A percentile compares a stretch with the other conserved stretches of the same genome.
Evolutionary conservation across 2,888 invertebrate species (phyloP).

Genomic region (Pheosia gnoma): DNA sequence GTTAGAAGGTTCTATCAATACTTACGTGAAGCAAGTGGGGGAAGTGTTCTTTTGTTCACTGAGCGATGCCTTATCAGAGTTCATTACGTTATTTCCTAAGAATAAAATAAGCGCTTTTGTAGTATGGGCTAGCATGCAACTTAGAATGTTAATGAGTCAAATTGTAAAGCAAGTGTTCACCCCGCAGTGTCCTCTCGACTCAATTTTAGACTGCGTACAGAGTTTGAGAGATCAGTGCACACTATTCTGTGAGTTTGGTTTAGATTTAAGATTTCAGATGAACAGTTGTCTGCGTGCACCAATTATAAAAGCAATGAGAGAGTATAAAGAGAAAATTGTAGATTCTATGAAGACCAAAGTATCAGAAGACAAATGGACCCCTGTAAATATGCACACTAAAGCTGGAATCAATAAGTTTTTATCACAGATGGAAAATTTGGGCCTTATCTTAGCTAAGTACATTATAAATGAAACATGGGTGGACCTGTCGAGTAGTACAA

Average conservation of each 20-base stretch:
- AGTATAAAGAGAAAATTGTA: conserved; percentile 91
- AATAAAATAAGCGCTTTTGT: conserved; percentile 87
- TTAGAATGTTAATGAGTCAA: conserved; percentile 91
- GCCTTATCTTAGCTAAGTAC: conserved; percentile 87
- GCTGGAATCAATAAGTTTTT: conserved; percentile 87
- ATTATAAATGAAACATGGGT: conserved; percentile 87
- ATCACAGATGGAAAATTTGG: conserved; percentile 88
- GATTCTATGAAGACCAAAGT: conserved; percentile 91
- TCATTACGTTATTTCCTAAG: conserved; percentile 90
- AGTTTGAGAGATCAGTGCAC: conserved; percentile 90
- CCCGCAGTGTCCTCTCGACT: conserved; percentile 93
- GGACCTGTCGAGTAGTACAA: conserved; percentile 90
- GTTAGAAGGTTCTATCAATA: conserved; percentile 90
- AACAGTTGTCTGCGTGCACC: conserved; percentile 93
- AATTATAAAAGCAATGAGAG: conserved; percentile 89
- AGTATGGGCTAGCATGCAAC: conserved; percentile 95
- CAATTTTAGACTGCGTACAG: conserved; percentile 93
- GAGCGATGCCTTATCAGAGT: conserved; percentile 86
- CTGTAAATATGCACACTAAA: conserved; percentile 90
- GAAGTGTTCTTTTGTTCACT: conserved; percentile 93
- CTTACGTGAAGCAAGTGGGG: conserved; percentile 91
- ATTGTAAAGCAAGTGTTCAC: conserved; percentile 95
- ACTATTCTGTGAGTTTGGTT: conserved; percentile 87
- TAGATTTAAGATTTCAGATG: conserved; percentile 96
- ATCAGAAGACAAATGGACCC: conserved; percentile 94